A percentile compares a stretch with the other conserved stretches of the same genome.
Conservation (phyloP, 2,113 vertebrate species). For the Gavia stellata region DNA sequence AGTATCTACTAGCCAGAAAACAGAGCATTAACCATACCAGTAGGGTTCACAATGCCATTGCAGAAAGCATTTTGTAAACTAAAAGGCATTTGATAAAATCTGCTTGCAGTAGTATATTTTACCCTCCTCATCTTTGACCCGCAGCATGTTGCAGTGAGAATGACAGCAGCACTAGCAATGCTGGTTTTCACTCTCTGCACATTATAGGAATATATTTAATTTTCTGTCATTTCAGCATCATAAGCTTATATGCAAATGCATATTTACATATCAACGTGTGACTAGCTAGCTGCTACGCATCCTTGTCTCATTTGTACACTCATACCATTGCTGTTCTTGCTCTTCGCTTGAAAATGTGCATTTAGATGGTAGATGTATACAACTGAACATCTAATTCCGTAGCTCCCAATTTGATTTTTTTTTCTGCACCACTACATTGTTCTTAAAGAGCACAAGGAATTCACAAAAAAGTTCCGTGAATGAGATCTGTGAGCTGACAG, state of each 20-base stretch:
- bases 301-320: neutral
- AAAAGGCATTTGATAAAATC: neutral
- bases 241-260: neutral
- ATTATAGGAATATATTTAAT: neutral
- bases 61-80: neutral
- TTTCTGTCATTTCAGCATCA: neutral
- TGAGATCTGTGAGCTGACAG: neutral
- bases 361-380: neutral
- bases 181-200: neutral
- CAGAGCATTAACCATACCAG: neutral
- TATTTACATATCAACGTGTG: rapidly evolving
- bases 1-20: neutral
- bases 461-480: neutral
- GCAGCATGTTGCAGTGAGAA: neutral
- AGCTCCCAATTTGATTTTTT: neutral
- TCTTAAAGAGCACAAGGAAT: neutral
- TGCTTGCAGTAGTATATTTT: neutral
- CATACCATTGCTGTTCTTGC: neutral
- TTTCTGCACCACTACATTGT: neutral
- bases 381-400: neutral
- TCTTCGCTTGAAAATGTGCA: neutral
- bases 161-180: neutral
- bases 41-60: neutral
- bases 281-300: neutral
- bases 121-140: neutral